A percentile compares a stretch with the other conserved stretches of the same genome.
Evolutionary conservation across 2,888 invertebrate genomes (phyloP).

Genomic region (Scaptomyza cyrtandrae): DNA sequence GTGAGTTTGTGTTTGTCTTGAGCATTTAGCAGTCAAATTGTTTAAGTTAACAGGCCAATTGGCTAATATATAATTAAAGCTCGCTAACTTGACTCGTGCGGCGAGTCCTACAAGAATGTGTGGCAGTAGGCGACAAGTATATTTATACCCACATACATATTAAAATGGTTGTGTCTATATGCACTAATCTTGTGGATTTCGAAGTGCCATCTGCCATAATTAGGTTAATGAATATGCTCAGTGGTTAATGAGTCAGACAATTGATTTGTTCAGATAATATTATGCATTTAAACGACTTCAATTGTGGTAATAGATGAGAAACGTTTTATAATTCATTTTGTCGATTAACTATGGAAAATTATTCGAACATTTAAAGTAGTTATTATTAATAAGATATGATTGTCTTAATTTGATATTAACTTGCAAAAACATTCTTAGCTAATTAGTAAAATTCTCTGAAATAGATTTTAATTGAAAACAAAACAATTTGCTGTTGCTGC

Average conservation of each 20-base stretch:
- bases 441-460: too few relatives aligned
- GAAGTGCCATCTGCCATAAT: conserved; percentile 47
- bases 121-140: conserved; percentile 28
- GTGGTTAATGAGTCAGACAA: conserved; percentile 46
- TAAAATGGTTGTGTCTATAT: conserved; percentile 4
- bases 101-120: conserved; percentile 18
- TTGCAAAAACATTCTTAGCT: neutral
- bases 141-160: conserved; percentile 8
- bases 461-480: too few relatives aligned
- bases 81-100: conserved; percentile 31
- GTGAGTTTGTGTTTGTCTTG: conserved; percentile 19
- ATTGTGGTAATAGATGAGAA: neutral
- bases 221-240: conserved; percentile 54
- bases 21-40: conserved; percentile 60
- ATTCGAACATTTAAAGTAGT: conserved; percentile 1
- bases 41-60: conserved; percentile 57
- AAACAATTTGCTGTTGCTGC: too few relatives aligned
- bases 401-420: neutral
- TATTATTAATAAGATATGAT: neutral
- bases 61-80: conserved; percentile 70
- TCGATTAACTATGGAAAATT: conserved; percentile 9
- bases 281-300: conserved; percentile 26
- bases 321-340: conserved; percentile 2
- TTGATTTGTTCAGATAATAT: conserved; percentile 45
- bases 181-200: conserved; percentile 28